A percentile compares a stretch with the other conserved stretches of the same genome.
Conservation (phyloP, 2,113 vertebrate species). For the Condylura cristata region DNA sequence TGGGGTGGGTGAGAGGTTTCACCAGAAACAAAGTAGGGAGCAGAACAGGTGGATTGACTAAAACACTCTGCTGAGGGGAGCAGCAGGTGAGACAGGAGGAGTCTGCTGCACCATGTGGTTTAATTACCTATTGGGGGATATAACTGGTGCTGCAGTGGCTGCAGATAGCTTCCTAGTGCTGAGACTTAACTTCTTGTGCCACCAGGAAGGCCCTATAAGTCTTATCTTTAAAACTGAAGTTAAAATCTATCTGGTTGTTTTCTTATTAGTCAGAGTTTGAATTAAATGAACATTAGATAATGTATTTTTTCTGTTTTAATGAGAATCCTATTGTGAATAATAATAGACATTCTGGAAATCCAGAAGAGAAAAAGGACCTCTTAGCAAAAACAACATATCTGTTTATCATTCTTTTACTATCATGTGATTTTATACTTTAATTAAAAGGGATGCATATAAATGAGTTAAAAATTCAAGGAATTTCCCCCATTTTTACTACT, state of each 20-base stretch:
- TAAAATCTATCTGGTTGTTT: not conserved
- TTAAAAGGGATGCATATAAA: conserved; percentile 21
- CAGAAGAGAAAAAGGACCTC: not conserved
- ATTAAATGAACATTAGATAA: conserved; percentile 38
- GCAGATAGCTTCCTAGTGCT: too few relatives aligned
- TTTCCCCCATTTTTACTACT: conserved; percentile 33
- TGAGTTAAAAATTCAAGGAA: conserved; percentile 19
- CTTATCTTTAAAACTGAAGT: conserved; percentile 43
- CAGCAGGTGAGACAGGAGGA: too few relatives aligned
- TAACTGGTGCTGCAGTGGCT: too few relatives aligned
- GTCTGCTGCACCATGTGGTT: too few relatives aligned
- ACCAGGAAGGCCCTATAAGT: too few relatives aligned
- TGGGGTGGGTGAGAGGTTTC: too few relatives aligned
- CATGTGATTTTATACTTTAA: conserved; percentile 39
- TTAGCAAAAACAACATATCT: not conserved
- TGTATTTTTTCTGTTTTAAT: conserved; percentile 55
- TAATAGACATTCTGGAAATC: conserved; percentile 36
- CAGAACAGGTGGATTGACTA: too few relatives aligned
- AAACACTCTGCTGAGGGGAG: too few relatives aligned
- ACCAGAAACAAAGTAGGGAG: too few relatives aligned
- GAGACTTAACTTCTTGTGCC: too few relatives aligned
- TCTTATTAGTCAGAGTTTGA: not conserved
- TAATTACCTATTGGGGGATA: too few relatives aligned
- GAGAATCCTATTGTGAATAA: conserved; percentile 17
- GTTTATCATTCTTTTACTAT: conserved; percentile 13